Base-by-base conservation (phyloP, 2,888 invertebrate species). In the Caenorhabditis plicata region DNA sequence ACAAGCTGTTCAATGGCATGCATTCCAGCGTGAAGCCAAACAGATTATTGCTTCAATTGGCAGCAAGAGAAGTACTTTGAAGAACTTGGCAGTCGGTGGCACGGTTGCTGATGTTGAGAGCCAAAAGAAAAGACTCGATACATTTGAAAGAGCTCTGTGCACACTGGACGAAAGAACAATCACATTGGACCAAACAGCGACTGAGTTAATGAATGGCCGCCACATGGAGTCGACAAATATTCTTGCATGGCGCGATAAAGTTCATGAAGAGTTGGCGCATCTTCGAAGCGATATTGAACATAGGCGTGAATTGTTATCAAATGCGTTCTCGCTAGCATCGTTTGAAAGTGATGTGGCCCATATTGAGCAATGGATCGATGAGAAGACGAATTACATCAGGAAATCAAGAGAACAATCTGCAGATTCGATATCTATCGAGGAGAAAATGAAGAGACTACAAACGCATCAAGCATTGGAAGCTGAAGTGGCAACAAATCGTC, bases 391-490 rank as follows among this genome's bases (percentile, higher is more conserved):
- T 29, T 49, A 48, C 36, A 55, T 68, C 20, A 84, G 92, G 7
- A 88, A 90, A 56, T 87, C 89, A 0, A 90, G 91, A 7, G 87
- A 86, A 64, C 86, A 87, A 51, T 87, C 87, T 22, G 89, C 90
- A 78, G 89, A 90, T 5, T 88, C 88, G 0, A 88, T 88, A 77
- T 85, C 84, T 62, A 84, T 96, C 3, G 92, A 94, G 79, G 94
- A 93, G 77, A 96, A 96, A 84, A 92, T 96, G 73, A 91, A 92
- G 83, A 90, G 90, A 78, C 84, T 94, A 27, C 91, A 93, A 81
- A 53, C 57, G 3, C 73, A 64, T 44, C 92, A 93, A 83, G 91
- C 93, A 0, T 91, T 93, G 85, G 90, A 92, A 74, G 92, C 92
- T 0, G 93, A 94, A 82, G 85, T 94, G 36, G 87, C 88, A 0